A percentile compares a stretch with the other conserved stretches of the same genome.
Conservation (phyloP, 2,797 vertebrate genomes). For the Cuculus canorus region DNA sequence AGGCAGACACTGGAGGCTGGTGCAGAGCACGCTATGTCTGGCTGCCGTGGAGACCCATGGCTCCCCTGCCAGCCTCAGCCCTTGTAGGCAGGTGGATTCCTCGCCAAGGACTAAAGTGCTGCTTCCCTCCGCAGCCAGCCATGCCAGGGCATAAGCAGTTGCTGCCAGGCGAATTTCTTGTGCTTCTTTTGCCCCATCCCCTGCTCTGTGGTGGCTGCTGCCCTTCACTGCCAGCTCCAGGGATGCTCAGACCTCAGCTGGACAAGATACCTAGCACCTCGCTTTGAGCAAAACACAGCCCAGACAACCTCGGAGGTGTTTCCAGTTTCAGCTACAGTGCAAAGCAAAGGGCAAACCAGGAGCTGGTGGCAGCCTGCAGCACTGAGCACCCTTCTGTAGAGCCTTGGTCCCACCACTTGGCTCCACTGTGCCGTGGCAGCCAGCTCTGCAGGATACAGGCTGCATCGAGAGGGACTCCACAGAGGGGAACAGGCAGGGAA, state of each 20-base stretch:
- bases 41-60: not conserved
- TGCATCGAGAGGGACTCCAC: rapidly evolving
- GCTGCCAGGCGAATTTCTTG: not conserved
- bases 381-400: not conserved
- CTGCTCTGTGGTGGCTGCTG: not conserved
- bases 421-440: rapidly evolving
- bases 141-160: not conserved
- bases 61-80: not conserved
- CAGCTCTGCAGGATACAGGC: not conserved
- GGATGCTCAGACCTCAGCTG: not conserved
- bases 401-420: not conserved
- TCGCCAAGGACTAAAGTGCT: not conserved
- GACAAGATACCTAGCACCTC: not conserved
- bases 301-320: not conserved
- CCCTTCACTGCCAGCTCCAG: not conserved
- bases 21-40: not conserved
- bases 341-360: not conserved
- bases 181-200: not conserved
- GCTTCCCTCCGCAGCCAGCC: not conserved
- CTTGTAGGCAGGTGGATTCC: not conserved
- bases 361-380: not conserved
- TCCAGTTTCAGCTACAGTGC: not conserved
- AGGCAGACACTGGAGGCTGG: not conserved
- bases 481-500: not conserved
- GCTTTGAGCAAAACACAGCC: not conserved